Evolutionary conservation across 1,140 invertebrate genomes (phyloP).

Genomic region (Physella acuta): DNA sequence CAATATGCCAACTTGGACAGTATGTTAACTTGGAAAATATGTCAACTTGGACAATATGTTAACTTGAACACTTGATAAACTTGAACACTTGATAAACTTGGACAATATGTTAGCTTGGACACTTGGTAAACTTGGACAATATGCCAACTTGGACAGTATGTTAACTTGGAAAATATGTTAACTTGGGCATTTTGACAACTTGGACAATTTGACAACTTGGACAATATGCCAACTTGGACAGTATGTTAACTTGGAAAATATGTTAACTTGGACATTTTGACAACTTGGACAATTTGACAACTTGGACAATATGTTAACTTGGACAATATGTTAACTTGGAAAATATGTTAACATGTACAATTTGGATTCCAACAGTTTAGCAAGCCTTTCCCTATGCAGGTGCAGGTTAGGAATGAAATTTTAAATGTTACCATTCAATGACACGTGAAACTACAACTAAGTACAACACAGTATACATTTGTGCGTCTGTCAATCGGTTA

Average conservation of each 20-base stretch:
- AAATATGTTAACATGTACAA: too few species aligned
- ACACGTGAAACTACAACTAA: too few species aligned
- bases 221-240: not conserved
- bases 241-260: not conserved
- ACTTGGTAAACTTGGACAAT: not conserved
- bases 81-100: not conserved
- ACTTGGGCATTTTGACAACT: not conserved
- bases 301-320: too few species aligned
- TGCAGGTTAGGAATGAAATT: too few species aligned
- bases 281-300: not conserved
- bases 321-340: too few species aligned
- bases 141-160: not conserved
- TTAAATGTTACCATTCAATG: too few species aligned
- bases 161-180: not conserved
- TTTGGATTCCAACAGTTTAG: too few species aligned
- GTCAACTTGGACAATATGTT: not conserved
- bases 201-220: not conserved
- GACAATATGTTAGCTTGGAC: not conserved
- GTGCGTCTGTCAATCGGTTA: too few species aligned
- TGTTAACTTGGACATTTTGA: not conserved
- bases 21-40: not conserved
- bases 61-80: not conserved
- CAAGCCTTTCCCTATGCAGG: too few species aligned
- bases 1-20: not conserved
- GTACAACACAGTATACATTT: too few species aligned